Conservation (phyloP, 2,888 invertebrate genomes). For the Nudaria mundana region DNA sequence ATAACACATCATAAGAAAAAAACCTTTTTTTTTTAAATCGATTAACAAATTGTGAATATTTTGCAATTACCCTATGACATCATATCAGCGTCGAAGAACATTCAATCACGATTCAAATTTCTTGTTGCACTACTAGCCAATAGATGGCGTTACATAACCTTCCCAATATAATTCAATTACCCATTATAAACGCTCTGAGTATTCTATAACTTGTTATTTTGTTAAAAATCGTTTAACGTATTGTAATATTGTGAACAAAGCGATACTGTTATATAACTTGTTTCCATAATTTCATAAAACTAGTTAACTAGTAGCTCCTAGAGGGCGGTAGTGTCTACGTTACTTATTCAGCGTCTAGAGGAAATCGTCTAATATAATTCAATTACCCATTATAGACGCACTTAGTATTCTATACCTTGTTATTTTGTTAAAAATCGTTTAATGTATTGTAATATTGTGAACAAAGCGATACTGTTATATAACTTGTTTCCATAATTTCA, state of each 20-base stretch:
- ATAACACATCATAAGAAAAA: too few species aligned
- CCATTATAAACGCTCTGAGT: background rate
- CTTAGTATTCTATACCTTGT: background rate
- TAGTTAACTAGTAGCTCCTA: slow-evolving; percentile 6
- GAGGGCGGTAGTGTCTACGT: slow-evolving; percentile 15
- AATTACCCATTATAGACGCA: background rate
- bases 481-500: slow-evolving; percentile 4
- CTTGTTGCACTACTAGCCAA: slow-evolving; percentile 38
- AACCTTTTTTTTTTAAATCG: too few species aligned
- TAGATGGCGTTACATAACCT: slow-evolving; percentile 49
- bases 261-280: background rate
- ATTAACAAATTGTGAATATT: too few species aligned
- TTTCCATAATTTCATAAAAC: slow-evolving; percentile 8
- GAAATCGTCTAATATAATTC: background rate
- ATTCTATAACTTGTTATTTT: background rate
- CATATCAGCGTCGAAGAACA: too few species aligned
- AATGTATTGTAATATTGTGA: background rate
- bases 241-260: background rate
- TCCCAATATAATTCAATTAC: slow-evolving; percentile 1
- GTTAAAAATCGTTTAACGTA: too few species aligned
- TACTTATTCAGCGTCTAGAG: slow-evolving; percentile 5
- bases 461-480: background rate
- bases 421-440: background rate
- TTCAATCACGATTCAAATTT: too few species aligned
- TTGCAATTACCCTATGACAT: too few species aligned